phyloP scores from a whole-genome alignment of 1,140 invertebrate species.

The Diploscapter pachys region DNA sequence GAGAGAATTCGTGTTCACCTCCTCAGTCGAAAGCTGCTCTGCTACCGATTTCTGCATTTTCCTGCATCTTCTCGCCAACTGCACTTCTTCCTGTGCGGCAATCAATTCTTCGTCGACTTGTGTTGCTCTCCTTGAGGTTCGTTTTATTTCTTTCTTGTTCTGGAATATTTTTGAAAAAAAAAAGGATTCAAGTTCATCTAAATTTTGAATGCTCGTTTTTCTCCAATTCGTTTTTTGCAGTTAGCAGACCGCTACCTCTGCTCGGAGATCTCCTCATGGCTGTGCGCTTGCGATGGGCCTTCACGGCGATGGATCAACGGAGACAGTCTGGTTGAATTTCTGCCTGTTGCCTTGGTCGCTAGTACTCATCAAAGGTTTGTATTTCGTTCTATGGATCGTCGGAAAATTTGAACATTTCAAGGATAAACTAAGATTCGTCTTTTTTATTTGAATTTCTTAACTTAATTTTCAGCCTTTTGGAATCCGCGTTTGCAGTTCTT shows the following conservation, averaged over 20 bases:
- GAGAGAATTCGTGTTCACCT: not conserved
- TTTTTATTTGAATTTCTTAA: too few relatives aligned
- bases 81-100: not conserved
- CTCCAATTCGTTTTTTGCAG: slow-evolving; percentile 4
- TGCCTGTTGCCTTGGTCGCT: slow-evolving; percentile 6
- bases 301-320: not conserved
- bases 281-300: slow-evolving; percentile 7
- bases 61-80: slow-evolving; percentile 6
- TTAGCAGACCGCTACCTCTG: slow-evolving; percentile 8
- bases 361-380: slow-evolving; percentile 2
- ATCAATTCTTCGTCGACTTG: not conserved
- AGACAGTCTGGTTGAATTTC: slow-evolving; percentile 8
- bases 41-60: slow-evolving; percentile 7
- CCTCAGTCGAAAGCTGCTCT: slow-evolving; percentile 4
- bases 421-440: too few relatives aligned
- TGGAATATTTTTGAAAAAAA: too few relatives aligned
- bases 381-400: not conserved
- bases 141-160: too few relatives aligned
- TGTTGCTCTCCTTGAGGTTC: not conserved
- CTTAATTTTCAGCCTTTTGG: not conserved
- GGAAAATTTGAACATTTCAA: not conserved
- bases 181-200: not conserved
- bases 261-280: not conserved
- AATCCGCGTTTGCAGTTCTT: not conserved
- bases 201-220: not conserved